These are phyloP conservation scores for Rhadinocentrus ornatus DNA, from an alignment of 2,797 vertebrate species.

Conservation along the genomic window DNA sequence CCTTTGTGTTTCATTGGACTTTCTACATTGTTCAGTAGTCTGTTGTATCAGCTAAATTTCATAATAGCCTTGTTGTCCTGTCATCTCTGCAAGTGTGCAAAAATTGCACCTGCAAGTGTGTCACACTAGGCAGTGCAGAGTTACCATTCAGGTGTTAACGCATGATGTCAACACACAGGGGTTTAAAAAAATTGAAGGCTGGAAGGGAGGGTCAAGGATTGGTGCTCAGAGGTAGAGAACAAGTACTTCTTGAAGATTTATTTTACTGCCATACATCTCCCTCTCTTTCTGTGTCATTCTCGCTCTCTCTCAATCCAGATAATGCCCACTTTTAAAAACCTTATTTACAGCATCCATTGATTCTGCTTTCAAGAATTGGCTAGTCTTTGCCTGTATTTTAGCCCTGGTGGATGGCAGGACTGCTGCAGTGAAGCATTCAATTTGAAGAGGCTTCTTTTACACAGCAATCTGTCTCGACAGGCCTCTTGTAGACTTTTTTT, in stretches of 20 bases:
- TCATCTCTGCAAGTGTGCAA: conserved; percentile 34
- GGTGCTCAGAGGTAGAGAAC: conserved; percentile 35
- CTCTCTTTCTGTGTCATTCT: conserved; percentile 32
- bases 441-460: conserved; percentile 65
- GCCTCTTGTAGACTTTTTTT: conserved; percentile 45
- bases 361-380: conserved; percentile 73
- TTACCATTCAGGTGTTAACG: conserved; percentile 59
- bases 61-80: conserved; percentile 52
- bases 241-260: conserved; percentile 64
- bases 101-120: conserved; percentile 22
- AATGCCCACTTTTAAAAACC: conserved; percentile 76
- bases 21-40: conserved; percentile 36
- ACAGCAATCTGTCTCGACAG: conserved; percentile 60
- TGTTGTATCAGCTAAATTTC: conserved; percentile 36
- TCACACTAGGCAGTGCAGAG: conserved; percentile 33
- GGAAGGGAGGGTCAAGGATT: conserved; percentile 14
- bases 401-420: conserved; percentile 48
- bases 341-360: conserved; percentile 78
- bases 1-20: conserved; percentile 66
- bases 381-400: conserved; percentile 48
- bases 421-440: conserved; percentile 67
- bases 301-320: conserved; percentile 66
- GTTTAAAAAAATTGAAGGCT: conserved; percentile 18
- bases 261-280: conserved; percentile 62
- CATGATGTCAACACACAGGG: conserved; percentile 55